Evolutionary conservation across 2,888 invertebrate species (phyloP), one percentile per base, ranked within the genome.

Genomic region (Microchrysa polita): DNA sequence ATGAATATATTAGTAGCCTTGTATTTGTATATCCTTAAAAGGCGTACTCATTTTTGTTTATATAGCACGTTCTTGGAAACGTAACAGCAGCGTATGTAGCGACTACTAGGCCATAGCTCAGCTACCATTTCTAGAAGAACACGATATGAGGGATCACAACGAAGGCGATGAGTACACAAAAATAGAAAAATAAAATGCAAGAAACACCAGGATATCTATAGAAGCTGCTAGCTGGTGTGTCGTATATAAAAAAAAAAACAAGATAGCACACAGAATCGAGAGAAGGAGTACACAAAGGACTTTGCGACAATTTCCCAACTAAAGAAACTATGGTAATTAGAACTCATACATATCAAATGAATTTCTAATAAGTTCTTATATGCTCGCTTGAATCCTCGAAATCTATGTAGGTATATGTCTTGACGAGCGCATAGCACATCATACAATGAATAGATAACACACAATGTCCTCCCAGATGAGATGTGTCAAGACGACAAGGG

Each of bases 321-420:
- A 69, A 74, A 73, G 69, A 73, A 73, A 74, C 73, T 74, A 74
- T 73, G 73, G 72, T 74, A 74, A 74, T 74, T 74, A 74, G 73
- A 73, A 69, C 74, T 74, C 74, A 73, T 73, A 74, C 73, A 74
- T 67, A 67, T 67, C 67, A 69, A 74, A 74, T 73, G 74, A 74
- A 74, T 69, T 74, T 74, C 73, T 74, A 67, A 74, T 74, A 73
- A 73, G 67, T 57, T 59, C 72, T 69, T 57, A 57, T 69, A 69
- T 55, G 69, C 69, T 55, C 40, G 55, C 57, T 69, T 69, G 57
- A 69, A 69, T 69, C 69, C 40, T 18, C 44, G 20, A 44, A 44
- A 65, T 63, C 63, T 63, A n/a, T n/a, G n/a, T n/a, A n/a, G n/a
- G n/a, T n/a, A n/a, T 34, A 34, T 34, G 7, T 34, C 27, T 34